Conservation (phyloP, 2,113 vertebrate genomes). For the Ctenodactylus gundi region DNA sequence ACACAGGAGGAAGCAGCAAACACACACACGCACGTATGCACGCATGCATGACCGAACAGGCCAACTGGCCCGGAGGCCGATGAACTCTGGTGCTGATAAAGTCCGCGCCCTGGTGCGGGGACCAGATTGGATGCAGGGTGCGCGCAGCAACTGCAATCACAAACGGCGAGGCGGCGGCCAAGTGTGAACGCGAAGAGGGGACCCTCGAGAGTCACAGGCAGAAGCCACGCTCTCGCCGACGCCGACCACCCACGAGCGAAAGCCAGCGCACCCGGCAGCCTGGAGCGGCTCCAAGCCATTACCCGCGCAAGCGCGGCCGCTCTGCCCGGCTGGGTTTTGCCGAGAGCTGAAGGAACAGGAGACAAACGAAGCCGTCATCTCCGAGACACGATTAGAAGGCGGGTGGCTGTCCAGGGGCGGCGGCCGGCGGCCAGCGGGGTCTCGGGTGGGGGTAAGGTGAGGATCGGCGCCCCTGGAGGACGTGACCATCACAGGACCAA, state of each 20-base stretch:
- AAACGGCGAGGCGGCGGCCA: not conserved
- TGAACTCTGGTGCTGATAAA: not conserved
- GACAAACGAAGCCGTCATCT: not conserved
- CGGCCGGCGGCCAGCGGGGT: rapidly evolving
- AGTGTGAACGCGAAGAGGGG: slow-evolving; percentile 48
- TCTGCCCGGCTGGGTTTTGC: slow-evolving; percentile 12
- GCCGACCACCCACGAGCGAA: slow-evolving; percentile 48
- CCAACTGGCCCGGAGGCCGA: not conserved
- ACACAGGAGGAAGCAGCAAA: not conserved
- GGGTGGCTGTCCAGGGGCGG: not conserved
- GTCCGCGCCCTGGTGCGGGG: not conserved
- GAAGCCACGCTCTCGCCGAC: not conserved
- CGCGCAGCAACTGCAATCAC: not conserved
- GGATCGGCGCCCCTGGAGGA: not conserved
- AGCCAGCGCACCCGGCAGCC: slow-evolving; percentile 30
- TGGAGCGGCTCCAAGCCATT: slow-evolving; percentile 47
- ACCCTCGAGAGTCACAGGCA: slow-evolving; percentile 44
- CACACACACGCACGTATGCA: not conserved
- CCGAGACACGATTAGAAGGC: not conserved
- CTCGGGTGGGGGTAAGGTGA: not conserved
- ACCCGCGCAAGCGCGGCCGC: not conserved
- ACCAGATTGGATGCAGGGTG: not conserved
- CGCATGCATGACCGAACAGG: not conserved
- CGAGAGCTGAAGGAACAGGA: not conserved
- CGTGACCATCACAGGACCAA: rapidly evolving